Conservation (phyloP, 2,797 vertebrate genomes). For the Notamacropus eugenii region DNA sequence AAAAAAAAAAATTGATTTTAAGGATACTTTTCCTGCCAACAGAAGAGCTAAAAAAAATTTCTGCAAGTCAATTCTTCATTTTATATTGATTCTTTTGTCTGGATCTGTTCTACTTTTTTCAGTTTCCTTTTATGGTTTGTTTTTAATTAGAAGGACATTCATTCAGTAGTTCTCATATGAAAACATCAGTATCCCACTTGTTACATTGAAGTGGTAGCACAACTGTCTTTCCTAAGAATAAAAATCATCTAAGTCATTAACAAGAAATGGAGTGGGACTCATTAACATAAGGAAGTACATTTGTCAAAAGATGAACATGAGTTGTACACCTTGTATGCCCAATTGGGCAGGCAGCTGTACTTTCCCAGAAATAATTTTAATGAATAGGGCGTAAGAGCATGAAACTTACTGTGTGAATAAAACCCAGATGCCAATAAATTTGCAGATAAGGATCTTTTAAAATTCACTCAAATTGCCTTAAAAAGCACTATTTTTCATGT, state of each 20-base stretch:
- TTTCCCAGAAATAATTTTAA: background rate
- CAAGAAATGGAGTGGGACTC: background rate
- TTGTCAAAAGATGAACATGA: fast-evolving
- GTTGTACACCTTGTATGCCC: background rate
- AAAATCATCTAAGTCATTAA: background rate
- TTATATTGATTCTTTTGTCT: too few species aligned
- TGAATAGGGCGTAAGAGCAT: background rate
- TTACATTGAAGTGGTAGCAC: background rate
- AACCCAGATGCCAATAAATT: background rate
- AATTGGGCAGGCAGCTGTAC: background rate
- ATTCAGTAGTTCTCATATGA: too few species aligned
- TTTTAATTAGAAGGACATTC: too few species aligned
- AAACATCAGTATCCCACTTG: too few species aligned
- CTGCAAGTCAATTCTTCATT: too few species aligned
- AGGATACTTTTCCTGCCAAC: too few species aligned
- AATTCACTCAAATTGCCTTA: background rate
- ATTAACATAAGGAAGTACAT: background rate
- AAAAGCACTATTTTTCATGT: background rate
- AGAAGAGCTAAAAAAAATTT: too few species aligned
- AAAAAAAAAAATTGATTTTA: too few species aligned
- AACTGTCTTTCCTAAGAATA: constrained; percentile 6
- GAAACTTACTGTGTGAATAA: background rate
- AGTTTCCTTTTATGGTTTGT: too few species aligned
- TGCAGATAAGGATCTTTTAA: background rate
- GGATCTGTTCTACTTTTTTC: too few species aligned